Evolutionary conservation across 1,140 invertebrate genomes (phyloP).

Genomic region (Branchinecta lindahli): DNA sequence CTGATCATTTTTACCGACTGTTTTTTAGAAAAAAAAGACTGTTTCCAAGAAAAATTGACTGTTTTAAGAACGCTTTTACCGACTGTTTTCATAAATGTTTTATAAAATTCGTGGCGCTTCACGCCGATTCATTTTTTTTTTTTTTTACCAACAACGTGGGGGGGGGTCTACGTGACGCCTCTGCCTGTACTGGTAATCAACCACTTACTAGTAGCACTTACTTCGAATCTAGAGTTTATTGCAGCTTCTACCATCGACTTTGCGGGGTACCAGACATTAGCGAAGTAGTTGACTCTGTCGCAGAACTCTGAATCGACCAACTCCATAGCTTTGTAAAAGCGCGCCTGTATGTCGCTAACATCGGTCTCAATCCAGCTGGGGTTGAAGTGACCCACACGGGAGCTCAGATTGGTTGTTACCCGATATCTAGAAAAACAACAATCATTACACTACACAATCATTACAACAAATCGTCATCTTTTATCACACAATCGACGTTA

Average conservation of each 20-base stretch:
- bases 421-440: conserved; percentile 41
- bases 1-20: too few relatives aligned
- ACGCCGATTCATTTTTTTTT: too few relatives aligned
- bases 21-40: too few relatives aligned
- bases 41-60: too few relatives aligned
- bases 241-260: conserved; percentile 51
- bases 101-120: too few relatives aligned
- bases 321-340: conserved; percentile 58
- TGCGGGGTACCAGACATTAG: conserved; percentile 66
- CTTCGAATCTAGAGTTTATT: conserved; percentile 46
- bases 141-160: too few relatives aligned
- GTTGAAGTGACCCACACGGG: conserved; percentile 60
- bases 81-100: too few relatives aligned
- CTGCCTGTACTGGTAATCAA: too few relatives aligned
- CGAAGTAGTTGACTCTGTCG: conserved; percentile 49
- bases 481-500: too few relatives aligned
- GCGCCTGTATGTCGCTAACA: conserved; percentile 36
- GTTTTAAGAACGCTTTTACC: too few relatives aligned
- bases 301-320: conserved; percentile 66
- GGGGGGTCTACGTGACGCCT: too few relatives aligned
- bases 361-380: conserved; percentile 48
- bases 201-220: conserved; percentile 24
- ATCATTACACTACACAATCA: neutral
- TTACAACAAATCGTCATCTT: too few relatives aligned
- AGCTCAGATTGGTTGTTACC: conserved; percentile 59